Base-by-base conservation (phyloP, 2,797 vertebrate genomes). In the Danionella dracula region DNA sequence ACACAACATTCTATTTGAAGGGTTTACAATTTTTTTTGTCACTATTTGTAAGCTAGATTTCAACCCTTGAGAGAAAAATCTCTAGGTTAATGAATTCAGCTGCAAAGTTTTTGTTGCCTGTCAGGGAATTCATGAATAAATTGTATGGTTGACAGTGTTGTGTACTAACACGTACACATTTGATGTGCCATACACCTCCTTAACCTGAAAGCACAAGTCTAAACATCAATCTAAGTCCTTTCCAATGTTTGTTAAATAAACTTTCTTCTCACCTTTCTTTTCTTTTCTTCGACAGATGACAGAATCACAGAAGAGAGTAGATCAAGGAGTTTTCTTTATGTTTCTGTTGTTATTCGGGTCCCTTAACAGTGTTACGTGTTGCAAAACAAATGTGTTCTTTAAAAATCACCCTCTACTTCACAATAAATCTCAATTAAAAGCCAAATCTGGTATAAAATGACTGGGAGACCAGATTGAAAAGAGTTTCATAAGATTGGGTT, bases 121-220 rank as follows among this genome's bases (percentile, higher is more conserved):
- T 83, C 80, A 84, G 78, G 75, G 84, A 84, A 85, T 79, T 77
- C 84, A 85, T 74, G 77, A 87, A 74, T 72, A 69, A 70, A 53
- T 54, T 67, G 21, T 44, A 50, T 44, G 16, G 60, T 60, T 70
- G 65, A 79, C 51, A 65, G 69, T 17, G 67, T 40, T 29, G 5
- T 56, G 16, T 53, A 71, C 51, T 15, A 74, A 70, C 56, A 73
- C 76, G 66, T 59, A 74, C 73, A 78, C 1, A 66, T 81, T 82
- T 37, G 50, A 74, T 80, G 83, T 78, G 69, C 57, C 42, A 79
- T 67, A 73, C 81, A 84, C 82, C 74, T 76, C 61, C 58, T 73
- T 81, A 73, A 71, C 72, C 57, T 75, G 75, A 79, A 82, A 76
- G 65, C 53, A 64, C 19, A 50, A 76, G 70, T 73, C 64, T 50